These are phyloP conservation scores for Propsilocerus akamusi DNA, from an alignment of 1,140 invertebrate genomes.

Conservation along the genomic window DNA sequence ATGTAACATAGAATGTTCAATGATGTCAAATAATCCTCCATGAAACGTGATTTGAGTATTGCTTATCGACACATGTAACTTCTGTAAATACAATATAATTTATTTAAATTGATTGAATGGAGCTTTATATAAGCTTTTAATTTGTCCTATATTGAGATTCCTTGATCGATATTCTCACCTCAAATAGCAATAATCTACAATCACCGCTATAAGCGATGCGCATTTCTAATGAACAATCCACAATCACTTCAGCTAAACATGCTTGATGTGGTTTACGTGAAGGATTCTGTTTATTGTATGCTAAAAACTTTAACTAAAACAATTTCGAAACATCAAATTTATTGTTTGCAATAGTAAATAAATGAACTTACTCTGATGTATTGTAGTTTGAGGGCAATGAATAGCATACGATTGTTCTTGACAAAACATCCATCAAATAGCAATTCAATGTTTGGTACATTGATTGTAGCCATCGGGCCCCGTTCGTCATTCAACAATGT, in stretches of 20 bases:
- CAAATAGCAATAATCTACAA: background rate
- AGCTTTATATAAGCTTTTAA: no score
- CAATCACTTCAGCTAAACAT: background rate
- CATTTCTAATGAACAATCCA: background rate
- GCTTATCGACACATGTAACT: background rate
- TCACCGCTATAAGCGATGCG: no score
- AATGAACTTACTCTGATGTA: slow-evolving; percentile 1
- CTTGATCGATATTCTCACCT: background rate
- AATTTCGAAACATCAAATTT: background rate
- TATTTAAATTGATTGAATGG: no score
- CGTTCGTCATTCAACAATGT: background rate
- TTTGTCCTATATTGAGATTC: no score
- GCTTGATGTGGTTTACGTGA: background rate
- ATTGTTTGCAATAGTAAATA: background rate
- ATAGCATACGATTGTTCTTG: background rate
- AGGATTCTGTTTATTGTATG: slow-evolving; percentile 1
- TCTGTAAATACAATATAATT: no score
- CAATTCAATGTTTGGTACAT: background rate
- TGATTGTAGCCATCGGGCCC: background rate
- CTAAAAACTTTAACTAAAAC: background rate
- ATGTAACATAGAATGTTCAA: background rate
- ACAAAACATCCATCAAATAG: background rate
- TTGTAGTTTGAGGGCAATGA: background rate
- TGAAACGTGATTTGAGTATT: background rate
- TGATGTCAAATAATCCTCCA: background rate